A percentile compares a stretch with the other conserved stretches of the same genome.
These are phyloP conservation scores for Leptinotarsa rubiginosa DNA, from an alignment of 2,888 invertebrate species.

Conservation along the genomic window DNA sequence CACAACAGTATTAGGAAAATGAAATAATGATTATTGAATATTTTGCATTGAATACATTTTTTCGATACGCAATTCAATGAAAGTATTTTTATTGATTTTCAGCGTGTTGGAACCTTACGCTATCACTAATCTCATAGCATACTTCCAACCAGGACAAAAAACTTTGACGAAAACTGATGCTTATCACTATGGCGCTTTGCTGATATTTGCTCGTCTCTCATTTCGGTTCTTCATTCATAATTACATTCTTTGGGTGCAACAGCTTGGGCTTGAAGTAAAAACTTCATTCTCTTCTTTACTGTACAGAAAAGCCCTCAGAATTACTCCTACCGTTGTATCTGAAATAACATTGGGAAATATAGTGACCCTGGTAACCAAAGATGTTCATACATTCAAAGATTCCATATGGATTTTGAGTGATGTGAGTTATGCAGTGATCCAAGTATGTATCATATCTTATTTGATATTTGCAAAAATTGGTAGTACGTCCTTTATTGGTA, in stretches of 20 bases:
- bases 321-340: constrained; percentile 70
- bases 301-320: constrained; percentile 50
- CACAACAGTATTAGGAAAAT: no score
- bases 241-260: constrained; percentile 79
- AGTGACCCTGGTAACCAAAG: constrained; percentile 92
- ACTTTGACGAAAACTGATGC: constrained; percentile 65
- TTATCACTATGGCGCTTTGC: constrained; percentile 79
- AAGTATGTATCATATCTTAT: constrained; percentile 82
- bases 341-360: constrained; percentile 78
- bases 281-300: constrained; percentile 43
- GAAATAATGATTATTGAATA: no score
- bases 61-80: no score
- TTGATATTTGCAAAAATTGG: constrained; percentile 76
- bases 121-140: constrained; percentile 54
- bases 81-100: constrained; percentile 21
- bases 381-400: constrained; percentile 80
- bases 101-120: constrained; percentile 56
- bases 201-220: constrained; percentile 78
- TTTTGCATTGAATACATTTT: no score
- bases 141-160: constrained; percentile 51
- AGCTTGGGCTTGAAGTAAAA: constrained; percentile 73
- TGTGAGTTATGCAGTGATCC: constrained; percentile 89
- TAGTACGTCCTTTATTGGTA: constrained; percentile 68
- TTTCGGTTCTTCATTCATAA: constrained; percentile 78
- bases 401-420: constrained; percentile 89